Evolutionary conservation across 2,113 vertebrate genomes (phyloP).

Genomic region (Rhinolophus ferrumequinum): DNA sequence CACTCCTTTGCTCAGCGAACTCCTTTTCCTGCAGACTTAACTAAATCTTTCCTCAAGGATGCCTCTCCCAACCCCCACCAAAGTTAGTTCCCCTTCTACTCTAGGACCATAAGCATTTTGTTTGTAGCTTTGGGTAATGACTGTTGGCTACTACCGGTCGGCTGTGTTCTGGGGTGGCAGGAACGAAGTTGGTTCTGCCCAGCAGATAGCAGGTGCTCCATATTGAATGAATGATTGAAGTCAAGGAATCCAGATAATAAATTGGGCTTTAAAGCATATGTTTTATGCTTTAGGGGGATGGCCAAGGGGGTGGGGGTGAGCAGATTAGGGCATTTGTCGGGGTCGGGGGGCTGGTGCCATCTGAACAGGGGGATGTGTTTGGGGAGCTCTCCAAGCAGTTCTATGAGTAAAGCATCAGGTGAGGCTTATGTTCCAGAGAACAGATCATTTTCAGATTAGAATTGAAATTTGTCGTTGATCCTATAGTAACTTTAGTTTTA

Average conservation of each 20-base stretch:
- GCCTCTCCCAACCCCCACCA: neutral
- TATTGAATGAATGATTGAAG: neutral
- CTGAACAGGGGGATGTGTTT: neutral
- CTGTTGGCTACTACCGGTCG: neutral
- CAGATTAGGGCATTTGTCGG: neutral
- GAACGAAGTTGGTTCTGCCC: neutral
- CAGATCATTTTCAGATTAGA: neutral
- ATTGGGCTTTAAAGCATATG: neutral
- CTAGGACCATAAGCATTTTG: neutral
- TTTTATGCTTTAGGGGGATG: too few relatives aligned
- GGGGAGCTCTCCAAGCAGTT: neutral
- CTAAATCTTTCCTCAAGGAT: neutral
- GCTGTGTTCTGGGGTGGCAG: neutral
- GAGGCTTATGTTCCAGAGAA: neutral
- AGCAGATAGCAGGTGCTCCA: neutral
- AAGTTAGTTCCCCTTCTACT: neutral
- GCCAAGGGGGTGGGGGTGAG: too few relatives aligned
- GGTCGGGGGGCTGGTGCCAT: neutral
- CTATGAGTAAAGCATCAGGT: neutral
- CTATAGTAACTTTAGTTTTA: constrained; percentile 38
- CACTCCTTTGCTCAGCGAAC: neutral
- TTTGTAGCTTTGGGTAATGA: neutral
- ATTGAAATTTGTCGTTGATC: neutral
- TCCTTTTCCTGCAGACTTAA: neutral
- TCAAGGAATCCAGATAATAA: neutral